These are phyloP conservation scores for Sylvia borin DNA, from an alignment of 2,797 vertebrate species.

Conservation along the genomic window DNA sequence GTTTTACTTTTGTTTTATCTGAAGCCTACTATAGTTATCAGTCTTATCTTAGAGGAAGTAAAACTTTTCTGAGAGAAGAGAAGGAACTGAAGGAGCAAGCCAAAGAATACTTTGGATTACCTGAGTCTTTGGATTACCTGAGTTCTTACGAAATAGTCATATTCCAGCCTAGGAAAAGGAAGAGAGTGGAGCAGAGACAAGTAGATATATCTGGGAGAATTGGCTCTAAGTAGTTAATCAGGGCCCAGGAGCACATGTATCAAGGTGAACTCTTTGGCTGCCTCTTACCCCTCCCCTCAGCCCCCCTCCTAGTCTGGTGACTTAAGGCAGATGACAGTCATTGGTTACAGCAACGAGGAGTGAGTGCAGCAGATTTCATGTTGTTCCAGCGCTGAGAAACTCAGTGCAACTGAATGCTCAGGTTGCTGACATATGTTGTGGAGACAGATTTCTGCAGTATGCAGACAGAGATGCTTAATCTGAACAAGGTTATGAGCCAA, in stretches of 20 bases:
- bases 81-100: background rate
- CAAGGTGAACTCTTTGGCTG: background rate
- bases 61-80: background rate
- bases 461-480: constrained; percentile 67
- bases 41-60: background rate
- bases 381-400: background rate
- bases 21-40: background rate
- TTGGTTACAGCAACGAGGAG: background rate
- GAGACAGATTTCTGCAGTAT: constrained; percentile 69
- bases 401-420: background rate
- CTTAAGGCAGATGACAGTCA: background rate
- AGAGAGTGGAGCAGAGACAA: background rate
- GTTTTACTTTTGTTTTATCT: background rate
- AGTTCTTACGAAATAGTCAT: background rate
- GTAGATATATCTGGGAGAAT: background rate
- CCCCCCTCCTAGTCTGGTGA: background rate
- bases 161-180: background rate
- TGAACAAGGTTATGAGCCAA: constrained; percentile 62
- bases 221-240: background rate
- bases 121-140: background rate
- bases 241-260: background rate
- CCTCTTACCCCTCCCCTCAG: background rate
- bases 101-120: background rate
- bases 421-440: constrained; percentile 68
- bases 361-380: background rate